phyloP scores from a whole-genome alignment of 2,113 vertebrate species.

The Naja naja region DNA sequence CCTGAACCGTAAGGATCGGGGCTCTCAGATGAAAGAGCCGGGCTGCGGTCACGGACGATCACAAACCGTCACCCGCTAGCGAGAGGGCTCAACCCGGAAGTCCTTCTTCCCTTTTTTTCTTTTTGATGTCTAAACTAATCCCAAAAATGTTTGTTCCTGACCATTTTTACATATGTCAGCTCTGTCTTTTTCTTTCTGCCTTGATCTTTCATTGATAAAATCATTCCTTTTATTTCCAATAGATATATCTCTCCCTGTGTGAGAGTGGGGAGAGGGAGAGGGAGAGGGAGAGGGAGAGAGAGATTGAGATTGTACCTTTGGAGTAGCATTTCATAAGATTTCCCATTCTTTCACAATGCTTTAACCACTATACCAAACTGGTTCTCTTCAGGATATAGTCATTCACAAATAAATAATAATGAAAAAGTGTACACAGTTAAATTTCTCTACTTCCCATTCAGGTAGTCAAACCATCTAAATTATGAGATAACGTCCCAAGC shows the following conservation, averaged over 20 bases:
- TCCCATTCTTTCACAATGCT: not conserved
- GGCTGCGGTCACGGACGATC: too few species aligned
- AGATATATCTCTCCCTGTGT: not conserved
- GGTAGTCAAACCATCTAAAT: not conserved
- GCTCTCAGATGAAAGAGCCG: too few species aligned
- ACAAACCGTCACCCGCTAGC: too few species aligned
- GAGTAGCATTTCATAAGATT: not conserved
- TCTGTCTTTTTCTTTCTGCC: not conserved
- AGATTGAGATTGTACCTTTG: not conserved
- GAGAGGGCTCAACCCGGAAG: too few species aligned
- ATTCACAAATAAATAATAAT: not conserved
- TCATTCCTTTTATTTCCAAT: not conserved
- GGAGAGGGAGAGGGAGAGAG: too few species aligned
- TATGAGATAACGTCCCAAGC: not conserved
- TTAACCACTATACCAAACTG: not conserved
- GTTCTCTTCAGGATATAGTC: not conserved
- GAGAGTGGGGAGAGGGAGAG: too few species aligned
- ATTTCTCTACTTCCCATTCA: not conserved
- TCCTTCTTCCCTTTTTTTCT: too few species aligned
- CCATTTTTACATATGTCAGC: not conserved
- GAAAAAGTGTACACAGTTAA: not conserved
- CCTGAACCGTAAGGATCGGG: too few species aligned
- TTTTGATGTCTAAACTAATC: not conserved
- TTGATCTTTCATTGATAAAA: not conserved
- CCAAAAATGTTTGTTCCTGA: not conserved